Percentiles rank a stretch among this genome's conserved stretches.
Conservation (phyloP, 2,888 invertebrate species). For the Cactoblastis cactorum region DNA sequence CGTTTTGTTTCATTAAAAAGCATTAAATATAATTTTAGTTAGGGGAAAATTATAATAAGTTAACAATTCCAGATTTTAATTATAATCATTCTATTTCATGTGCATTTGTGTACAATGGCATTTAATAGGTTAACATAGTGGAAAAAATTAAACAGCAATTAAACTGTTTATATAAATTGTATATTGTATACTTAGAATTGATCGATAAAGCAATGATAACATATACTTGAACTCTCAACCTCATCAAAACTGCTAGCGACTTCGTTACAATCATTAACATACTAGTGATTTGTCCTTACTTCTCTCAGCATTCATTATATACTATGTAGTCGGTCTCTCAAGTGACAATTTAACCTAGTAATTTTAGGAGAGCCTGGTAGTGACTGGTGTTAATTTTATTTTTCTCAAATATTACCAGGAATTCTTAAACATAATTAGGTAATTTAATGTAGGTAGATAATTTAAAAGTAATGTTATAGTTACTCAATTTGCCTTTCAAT, state of each 20-base stretch:
- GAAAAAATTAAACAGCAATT: neutral
- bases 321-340: too few relatives aligned
- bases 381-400: too few relatives aligned
- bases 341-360: too few relatives aligned
- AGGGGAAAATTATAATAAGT: too few relatives aligned
- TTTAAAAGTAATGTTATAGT: neutral
- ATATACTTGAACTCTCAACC: constrained; percentile 1
- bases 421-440: too few relatives aligned
- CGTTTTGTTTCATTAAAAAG: too few relatives aligned
- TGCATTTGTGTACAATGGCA: neutral
- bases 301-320: neutral
- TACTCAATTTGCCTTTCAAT: neutral
- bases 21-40: neutral
- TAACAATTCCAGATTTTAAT: too few relatives aligned
- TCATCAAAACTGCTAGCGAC: neutral
- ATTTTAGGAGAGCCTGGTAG: too few relatives aligned
- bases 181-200: neutral
- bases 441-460: too few relatives aligned
- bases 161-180: constrained; percentile 1
- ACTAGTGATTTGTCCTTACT: neutral
- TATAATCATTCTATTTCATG: neutral
- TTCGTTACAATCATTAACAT: neutral
- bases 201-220: neutral
- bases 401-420: too few relatives aligned
- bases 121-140: neutral